These are phyloP conservation scores for Candidula unifasciata DNA, from an alignment of 2,888 invertebrate species.

Conservation along the genomic window DNA sequence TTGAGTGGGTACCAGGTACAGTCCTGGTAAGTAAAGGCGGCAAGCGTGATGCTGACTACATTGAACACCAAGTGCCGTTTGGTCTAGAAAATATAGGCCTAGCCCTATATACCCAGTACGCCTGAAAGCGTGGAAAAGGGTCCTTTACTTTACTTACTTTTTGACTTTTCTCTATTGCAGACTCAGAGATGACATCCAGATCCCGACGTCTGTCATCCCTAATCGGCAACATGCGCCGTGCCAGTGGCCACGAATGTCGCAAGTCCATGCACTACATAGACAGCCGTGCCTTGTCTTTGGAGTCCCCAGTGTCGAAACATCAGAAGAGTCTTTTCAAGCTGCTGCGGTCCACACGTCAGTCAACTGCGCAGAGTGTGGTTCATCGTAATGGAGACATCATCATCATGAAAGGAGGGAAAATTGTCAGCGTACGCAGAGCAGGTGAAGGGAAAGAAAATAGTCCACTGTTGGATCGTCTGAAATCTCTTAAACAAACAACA, in stretches of 20 bases:
- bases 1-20: too few species aligned
- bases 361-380: slow-evolving; percentile 61
- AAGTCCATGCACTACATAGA: slow-evolving; percentile 16
- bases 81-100: too few species aligned
- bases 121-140: too few species aligned
- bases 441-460: slow-evolving; percentile 29
- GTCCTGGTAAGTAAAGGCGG: too few species aligned
- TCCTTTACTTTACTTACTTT: too few species aligned
- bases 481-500: slow-evolving; percentile 5
- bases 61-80: too few species aligned
- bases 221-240: slow-evolving; percentile 2
- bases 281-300: neutral
- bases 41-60: too few species aligned
- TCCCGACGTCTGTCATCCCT: slow-evolving; percentile 34
- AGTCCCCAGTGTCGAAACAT: neutral
- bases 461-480: slow-evolving; percentile 10
- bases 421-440: slow-evolving; percentile 61
- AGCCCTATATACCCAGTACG: too few species aligned
- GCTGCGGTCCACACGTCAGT: slow-evolving; percentile 53
- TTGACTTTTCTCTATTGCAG: neutral
- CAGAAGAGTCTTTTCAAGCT: slow-evolving; percentile 55
- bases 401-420: slow-evolving; percentile 71
- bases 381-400: slow-evolving; percentile 70
- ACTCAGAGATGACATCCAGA: slow-evolving; percentile 17
- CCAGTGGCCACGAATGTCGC: neutral